These are phyloP conservation scores for Diadegma fenestrale DNA, from an alignment of 2,888 invertebrate species.

Conservation along the genomic window DNA sequence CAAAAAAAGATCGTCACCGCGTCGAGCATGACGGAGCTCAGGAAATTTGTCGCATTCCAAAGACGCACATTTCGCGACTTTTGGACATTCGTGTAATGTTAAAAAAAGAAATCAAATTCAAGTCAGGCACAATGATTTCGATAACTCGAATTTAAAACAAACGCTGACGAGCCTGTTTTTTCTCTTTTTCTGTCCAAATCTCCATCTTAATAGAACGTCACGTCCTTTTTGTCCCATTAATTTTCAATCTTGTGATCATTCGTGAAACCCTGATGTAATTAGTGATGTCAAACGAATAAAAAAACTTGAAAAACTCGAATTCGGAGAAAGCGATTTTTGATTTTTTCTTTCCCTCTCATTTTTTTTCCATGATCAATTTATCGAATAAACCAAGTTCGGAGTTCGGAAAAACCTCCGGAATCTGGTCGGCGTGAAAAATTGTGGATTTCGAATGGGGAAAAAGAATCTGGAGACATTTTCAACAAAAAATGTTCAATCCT, in stretches of 20 bases:
- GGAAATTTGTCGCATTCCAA: neutral
- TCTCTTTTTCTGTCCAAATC: neutral
- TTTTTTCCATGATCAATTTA: neutral
- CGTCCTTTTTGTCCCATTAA: neutral
- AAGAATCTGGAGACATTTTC: neutral
- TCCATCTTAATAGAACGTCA: neutral
- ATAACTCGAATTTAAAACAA: neutral
- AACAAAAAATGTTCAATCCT: neutral
- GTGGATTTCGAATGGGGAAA: neutral
- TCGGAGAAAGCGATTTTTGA: neutral
- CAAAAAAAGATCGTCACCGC: neutral
- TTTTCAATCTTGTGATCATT: slow-evolving; percentile 13
- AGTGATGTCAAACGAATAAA: slow-evolving; percentile 1
- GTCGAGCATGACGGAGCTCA: neutral
- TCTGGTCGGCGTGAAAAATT: neutral
- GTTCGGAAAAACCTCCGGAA: no score
- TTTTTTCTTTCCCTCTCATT: neutral
- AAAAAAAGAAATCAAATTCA: neutral
- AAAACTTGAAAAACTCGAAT: neutral
- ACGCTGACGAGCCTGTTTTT: neutral
- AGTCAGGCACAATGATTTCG: neutral
- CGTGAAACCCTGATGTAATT: slow-evolving; percentile 17
- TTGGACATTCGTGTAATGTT: neutral
- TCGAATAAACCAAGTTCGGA: neutral
- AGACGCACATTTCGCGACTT: neutral